These are phyloP conservation scores for Malurus elegans DNA, from an alignment of 2,113 vertebrate genomes.

Conservation along the genomic window DNA sequence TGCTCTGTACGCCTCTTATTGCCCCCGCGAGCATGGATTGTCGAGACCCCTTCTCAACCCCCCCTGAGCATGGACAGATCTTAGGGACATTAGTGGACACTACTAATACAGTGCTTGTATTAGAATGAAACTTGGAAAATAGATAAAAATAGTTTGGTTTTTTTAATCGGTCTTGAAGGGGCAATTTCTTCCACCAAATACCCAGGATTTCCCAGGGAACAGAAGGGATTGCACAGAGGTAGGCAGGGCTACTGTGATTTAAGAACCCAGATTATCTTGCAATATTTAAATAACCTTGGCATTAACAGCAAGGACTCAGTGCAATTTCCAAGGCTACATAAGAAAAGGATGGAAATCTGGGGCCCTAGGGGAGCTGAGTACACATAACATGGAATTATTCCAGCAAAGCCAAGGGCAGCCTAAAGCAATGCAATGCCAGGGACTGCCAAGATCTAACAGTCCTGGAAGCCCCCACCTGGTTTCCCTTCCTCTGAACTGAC, in stretches of 20 bases:
- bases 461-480: background rate
- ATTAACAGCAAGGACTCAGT: background rate
- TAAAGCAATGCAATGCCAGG: background rate
- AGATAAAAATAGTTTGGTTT: background rate
- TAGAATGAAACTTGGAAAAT: background rate
- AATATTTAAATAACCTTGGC: background rate
- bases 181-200: background rate
- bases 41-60: too few species aligned
- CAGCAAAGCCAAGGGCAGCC: background rate
- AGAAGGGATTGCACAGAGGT: background rate
- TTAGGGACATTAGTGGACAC: background rate
- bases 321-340: background rate
- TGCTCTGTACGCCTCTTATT: too few species aligned
- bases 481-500: background rate
- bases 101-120: background rate
- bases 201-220: background rate
- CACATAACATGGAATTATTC: background rate
- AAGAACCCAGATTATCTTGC: background rate
- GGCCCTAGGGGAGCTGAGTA: background rate
- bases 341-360: background rate
- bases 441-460: background rate
- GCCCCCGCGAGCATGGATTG: too few species aligned
- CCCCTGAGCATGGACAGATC: too few species aligned
- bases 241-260: background rate
- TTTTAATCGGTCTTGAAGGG: background rate